These are phyloP conservation scores for Antennarius maculatus DNA, from an alignment of 2,797 vertebrate genomes.

Conservation along the genomic window DNA sequence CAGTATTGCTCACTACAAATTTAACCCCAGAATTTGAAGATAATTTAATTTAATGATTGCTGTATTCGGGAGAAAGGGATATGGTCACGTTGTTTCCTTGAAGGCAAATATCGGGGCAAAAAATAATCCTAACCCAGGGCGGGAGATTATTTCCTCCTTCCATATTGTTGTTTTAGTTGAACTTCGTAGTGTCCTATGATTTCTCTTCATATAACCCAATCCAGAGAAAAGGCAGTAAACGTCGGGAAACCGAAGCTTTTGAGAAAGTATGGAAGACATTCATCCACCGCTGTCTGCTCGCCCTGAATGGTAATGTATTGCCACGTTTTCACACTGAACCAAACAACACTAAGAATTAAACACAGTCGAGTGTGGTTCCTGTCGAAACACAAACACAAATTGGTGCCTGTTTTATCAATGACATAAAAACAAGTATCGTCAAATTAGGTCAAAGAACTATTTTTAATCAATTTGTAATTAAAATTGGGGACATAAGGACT, in stretches of 20 bases:
- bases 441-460: too few relatives aligned
- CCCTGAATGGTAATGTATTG: constrained; percentile 10
- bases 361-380: too few relatives aligned
- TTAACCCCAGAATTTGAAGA: too few relatives aligned
- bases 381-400: too few relatives aligned
- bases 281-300: background rate
- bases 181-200: rapidly evolving
- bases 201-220: too few relatives aligned
- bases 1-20: too few relatives aligned
- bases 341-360: background rate
- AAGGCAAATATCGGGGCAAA: background rate
- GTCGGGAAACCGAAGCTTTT: background rate
- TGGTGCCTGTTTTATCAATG: background rate
- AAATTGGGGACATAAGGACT: too few relatives aligned
- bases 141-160: constrained; percentile 29
- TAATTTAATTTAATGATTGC: background rate
- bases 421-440: too few relatives aligned
- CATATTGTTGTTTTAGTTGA: background rate
- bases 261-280: constrained; percentile 29
- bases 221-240: background rate
- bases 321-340: too few relatives aligned
- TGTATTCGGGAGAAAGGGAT: background rate
- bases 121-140: background rate
- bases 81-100: background rate
- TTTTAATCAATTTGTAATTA: too few relatives aligned